These are phyloP conservation scores for Strix uralensis DNA, from an alignment of 2,113 vertebrate species.

Conservation along the genomic window DNA sequence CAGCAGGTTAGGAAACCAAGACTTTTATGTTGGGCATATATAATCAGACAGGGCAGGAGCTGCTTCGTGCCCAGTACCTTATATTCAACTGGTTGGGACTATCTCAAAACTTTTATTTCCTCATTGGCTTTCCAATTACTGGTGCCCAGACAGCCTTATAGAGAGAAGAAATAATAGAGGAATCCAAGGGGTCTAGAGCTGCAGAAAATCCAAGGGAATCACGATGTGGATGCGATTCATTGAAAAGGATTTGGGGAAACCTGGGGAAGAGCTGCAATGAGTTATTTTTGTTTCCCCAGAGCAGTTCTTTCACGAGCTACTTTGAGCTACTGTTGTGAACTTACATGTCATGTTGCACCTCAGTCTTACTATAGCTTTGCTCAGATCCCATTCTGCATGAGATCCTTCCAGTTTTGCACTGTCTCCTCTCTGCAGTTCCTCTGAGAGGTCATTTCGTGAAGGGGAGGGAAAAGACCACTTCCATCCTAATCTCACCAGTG, in stretches of 20 bases:
- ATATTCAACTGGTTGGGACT: not conserved
- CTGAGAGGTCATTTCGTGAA: not conserved
- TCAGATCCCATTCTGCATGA: not conserved
- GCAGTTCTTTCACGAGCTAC: not conserved
- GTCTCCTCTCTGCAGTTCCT: not conserved
- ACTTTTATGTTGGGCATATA: not conserved
- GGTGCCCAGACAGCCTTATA: not conserved
- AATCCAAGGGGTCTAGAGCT: not conserved
- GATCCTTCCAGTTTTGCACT: not conserved
- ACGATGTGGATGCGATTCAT: not conserved
- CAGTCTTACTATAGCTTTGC: not conserved
- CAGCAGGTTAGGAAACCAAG: not conserved
- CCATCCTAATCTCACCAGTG: not conserved
- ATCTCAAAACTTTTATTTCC: not conserved
- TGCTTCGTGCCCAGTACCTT: not conserved
- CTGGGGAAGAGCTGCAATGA: not conserved
- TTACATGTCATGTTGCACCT: accelerated
- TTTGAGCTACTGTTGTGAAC: not conserved
- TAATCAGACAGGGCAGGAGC: not conserved
- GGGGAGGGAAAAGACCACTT: not conserved
- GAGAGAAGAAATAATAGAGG: accelerated
- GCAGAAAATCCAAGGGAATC: not conserved
- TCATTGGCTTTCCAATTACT: not conserved
- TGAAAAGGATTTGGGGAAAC: not conserved
- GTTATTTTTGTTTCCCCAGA: not conserved